Base-by-base conservation (phyloP, 2,888 invertebrate species). In the Galeopsomyia nigrocyanea region DNA sequence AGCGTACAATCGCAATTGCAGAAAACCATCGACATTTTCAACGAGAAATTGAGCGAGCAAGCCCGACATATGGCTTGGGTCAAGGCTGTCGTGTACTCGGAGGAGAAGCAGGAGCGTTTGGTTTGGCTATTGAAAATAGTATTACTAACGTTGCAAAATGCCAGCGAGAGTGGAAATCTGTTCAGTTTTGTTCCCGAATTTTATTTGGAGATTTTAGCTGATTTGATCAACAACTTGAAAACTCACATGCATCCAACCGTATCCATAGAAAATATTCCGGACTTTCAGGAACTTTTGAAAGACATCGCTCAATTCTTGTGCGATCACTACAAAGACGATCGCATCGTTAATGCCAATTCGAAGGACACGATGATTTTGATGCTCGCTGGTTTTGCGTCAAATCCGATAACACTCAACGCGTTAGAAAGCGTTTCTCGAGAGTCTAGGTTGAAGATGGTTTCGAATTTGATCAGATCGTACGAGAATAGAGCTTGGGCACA, bases 401-500 rank as follows among this genome's bases (percentile, higher is more conserved):
- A 92, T 82, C 90, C 91, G 0, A 84, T 89, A 3, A 94, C 94
- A 0, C 90, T 95, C 81, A 88, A 90, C 57, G 92, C 92, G 0
- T 88, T 95, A 7, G 95, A 95, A 82, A 88, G 88, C 73, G 90
- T 93, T 19, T 90, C 92, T 0, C 68, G 87, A n/a, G 89, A 91
- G 76, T 90, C 89, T 88, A 91, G 82, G 79, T 83, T 89, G 80
- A 87, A 87, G 51, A 90, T 95, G 88, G 90, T 94, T 0, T 89
- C 90, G 50, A 91, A 92, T 70, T 85, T 95, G 72, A 85, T 95
- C 26, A 89, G 91, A 9, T 94, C 95, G 0, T 95, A 95, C 81
- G 94, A 94, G 85, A 94, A 94, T 84, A 89, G 94, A 49, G 93
- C 94, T 1, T 91, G 93, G 93, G 94, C 94, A 17, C 95, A 95